Conservation (phyloP, 2,888 invertebrate genomes). For the Stenodema calcarata region DNA sequence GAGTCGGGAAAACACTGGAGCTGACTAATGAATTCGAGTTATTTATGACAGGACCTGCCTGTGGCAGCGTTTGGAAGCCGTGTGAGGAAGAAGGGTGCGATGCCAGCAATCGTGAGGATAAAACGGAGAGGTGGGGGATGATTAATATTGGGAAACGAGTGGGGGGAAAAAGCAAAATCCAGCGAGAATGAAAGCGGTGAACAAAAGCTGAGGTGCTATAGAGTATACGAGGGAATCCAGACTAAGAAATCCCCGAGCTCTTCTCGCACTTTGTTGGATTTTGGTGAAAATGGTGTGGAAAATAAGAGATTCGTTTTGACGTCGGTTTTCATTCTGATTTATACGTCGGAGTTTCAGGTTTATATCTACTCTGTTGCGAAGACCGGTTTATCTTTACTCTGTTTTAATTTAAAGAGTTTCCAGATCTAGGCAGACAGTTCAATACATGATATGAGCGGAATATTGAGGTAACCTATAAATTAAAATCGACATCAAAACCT, state of each 20-base stretch:
- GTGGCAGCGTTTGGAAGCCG: background rate
- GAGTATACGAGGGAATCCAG: background rate
- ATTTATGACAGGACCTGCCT: background rate
- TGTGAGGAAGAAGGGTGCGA: background rate
- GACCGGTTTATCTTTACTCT: no score
- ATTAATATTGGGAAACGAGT: background rate
- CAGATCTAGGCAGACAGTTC: no score
- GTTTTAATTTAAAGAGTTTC: no score
- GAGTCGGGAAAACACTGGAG: background rate
- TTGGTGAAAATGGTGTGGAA: background rate
- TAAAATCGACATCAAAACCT: no score
- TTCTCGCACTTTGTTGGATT: background rate
- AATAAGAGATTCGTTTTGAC: background rate
- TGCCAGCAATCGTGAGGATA: background rate
- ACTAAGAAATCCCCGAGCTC: background rate
- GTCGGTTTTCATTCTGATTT: background rate
- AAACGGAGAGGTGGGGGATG: background rate
- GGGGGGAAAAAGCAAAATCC: background rate
- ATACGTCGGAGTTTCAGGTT: background rate
- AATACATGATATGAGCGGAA: no score
- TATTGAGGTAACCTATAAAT: no score
- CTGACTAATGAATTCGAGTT: slow-evolving; percentile 3
- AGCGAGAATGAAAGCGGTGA: background rate
- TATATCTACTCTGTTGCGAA: no score
- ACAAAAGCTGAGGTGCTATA: background rate